Evolutionary conservation across 1,140 invertebrate species (phyloP), one percentile per base, ranked within the genome.

Genomic region (Drosophila micromelanica): DNA sequence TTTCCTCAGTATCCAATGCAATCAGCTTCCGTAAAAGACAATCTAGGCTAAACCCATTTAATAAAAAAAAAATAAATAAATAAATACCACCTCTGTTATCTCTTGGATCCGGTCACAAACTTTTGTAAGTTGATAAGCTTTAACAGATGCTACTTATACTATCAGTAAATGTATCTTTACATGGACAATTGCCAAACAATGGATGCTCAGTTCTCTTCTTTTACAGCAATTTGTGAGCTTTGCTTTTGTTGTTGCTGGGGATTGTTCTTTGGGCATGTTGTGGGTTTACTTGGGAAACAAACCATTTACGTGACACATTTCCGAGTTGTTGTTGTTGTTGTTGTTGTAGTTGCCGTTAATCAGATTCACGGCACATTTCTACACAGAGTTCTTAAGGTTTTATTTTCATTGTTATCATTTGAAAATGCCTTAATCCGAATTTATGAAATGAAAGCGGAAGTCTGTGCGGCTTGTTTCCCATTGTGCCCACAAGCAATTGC

Each of bases 341-440:
- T 52, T 56, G 57, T 65, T 59, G 35, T 70, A 49, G 68, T 68
- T 73, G 80, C 82, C 84, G 82, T 86, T 86, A 86, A 86, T 86
- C 82, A 86, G 82, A 87, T 86, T 86, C 81, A 87, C 78, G 78
- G 71, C 61, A 67, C 78, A 86, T 86, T 87, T 82, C 82, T 68
- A 81, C 48, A 67, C 55, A 56, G 56, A 51, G 65, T 84, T 56
- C 67, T 76, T 70, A 52, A 17, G 49, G 49, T 78, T 42, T 75
- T 80, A 80, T 64, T 70, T 86, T 86, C 82, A 86, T 87, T 86
- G 82, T 86, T 86, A 86, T 87, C 84, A 87, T 89, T 82, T 76
- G 84, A 82, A 87, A 87, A 87, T 89, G 82, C 82, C 84, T 89
- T 89, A 87, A 87, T 87, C 84, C 84, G 84, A 89, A 89, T 87